These are phyloP conservation scores for Eublepharis macularius DNA, from an alignment of 2,113 vertebrate species.

Conservation along the genomic window DNA sequence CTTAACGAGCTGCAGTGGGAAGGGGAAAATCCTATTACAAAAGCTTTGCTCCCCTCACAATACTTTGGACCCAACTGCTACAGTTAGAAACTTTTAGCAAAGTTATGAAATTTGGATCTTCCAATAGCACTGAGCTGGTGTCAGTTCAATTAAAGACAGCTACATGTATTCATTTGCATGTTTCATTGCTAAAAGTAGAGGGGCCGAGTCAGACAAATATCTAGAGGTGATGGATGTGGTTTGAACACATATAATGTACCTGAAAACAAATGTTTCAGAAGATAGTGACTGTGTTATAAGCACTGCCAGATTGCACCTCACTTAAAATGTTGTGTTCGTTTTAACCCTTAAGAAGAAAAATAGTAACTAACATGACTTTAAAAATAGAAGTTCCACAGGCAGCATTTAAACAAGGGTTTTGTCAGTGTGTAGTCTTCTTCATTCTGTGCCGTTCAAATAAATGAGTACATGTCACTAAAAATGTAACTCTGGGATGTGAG, in stretches of 20 bases:
- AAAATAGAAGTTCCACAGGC: neutral
- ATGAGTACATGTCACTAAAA: conserved; percentile 1
- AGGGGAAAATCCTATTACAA: too few relatives aligned
- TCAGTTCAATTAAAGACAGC: neutral
- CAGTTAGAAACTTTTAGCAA: neutral
- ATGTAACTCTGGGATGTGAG: neutral
- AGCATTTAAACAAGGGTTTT: neutral
- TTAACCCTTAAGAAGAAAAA: neutral
- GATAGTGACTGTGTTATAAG: too few relatives aligned
- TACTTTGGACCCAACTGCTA: neutral
- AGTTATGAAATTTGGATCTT: neutral
- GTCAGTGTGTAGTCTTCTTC: conserved; percentile 21
- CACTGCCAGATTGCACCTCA: neutral
- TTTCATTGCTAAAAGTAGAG: neutral
- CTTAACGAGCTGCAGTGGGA: too few relatives aligned
- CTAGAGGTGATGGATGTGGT: neutral
- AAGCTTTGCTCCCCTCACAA: too few relatives aligned
- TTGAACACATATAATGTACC: neutral
- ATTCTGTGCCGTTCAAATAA: conserved; percentile 28
- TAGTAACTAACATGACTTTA: neutral
- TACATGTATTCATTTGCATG: neutral
- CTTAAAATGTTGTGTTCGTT: neutral
- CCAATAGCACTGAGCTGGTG: neutral
- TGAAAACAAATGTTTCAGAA: too few relatives aligned
- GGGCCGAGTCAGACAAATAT: too few relatives aligned